Evolutionary conservation across 2,797 vertebrate genomes (phyloP).

Genomic region (Bradypodion pumilum): DNA sequence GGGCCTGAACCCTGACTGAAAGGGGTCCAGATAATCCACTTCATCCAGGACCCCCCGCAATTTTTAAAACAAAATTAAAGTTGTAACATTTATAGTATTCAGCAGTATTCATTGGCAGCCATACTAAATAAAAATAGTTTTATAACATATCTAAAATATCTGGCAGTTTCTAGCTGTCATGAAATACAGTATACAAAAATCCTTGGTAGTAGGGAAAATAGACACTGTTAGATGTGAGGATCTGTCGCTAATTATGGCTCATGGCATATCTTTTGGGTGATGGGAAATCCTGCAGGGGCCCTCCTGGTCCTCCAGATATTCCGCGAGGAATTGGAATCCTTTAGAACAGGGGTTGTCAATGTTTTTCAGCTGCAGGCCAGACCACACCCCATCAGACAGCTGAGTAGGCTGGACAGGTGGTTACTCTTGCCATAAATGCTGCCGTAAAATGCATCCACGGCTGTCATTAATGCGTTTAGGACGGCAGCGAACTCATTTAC

Average conservation of each 20-base stretch:
- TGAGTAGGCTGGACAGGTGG: no score
- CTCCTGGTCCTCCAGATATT: neutral
- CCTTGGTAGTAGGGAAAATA: neutral
- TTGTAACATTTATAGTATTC: neutral
- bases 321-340: neutral
- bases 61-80: neutral
- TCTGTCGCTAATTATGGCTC: neutral
- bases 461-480: no score
- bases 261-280: neutral
- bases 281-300: neutral
- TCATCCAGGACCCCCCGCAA: no score
- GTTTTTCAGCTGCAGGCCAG: no score
- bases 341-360: no score
- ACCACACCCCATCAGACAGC: no score
- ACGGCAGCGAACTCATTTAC: no score
- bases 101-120: neutral
- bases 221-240: neutral
- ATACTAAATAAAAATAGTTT: neutral
- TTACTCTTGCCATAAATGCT: no score
- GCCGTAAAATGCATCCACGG: no score
- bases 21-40: no score
- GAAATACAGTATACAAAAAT: neutral
- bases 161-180: neutral
- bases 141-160: neutral
- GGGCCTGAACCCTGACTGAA: no score